Evolutionary conservation across 2,888 invertebrate species (phyloP), one percentile per base, ranked within the genome.

Genomic region (Masnerella sp.): DNA sequence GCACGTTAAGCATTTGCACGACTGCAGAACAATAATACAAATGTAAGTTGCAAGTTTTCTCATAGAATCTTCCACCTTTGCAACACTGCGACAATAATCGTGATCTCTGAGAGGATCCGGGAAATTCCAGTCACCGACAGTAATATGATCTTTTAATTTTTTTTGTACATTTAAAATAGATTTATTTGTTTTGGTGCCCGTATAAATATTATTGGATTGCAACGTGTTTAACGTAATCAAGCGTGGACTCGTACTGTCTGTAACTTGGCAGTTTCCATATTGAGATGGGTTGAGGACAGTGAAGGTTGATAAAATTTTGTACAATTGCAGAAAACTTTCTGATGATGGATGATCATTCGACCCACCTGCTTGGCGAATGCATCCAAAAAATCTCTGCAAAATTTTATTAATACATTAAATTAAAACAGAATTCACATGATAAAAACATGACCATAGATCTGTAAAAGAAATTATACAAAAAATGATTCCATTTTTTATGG

Each of bases 321-420:
- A 32, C n/a, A 32, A 32, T 2, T 32, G 32, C 2, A 32, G 1
- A 32, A 32, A 32, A 3, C 11, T 3, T 32, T 32, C 1, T 5
- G 32, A n/a, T 1, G 2, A 2, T 11, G 32, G 32, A 32, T 32
- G 32, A 32, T 32, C 32, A 3, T 32, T 32, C 2, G 32, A 2
- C 2, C 32, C 32, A n/a, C 32, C 32, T 32, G 32, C 32, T 3
- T 32, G 32, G 1, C 32, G 32, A n/a, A 32, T 32, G 11, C 32
- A 32, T 9, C 32, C 32, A n/a, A 32, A 32, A 32, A 32, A 32
- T 32, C 32, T 2, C 32, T 32, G 32, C n/a, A 32, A 32, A 32
- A 32, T 32, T 2, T n/a, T 32, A 4, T 32, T 32, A 5, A 5
- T n/a, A 32, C 9, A 32, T 32, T 11, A 2, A 32, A 32, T 2